Base-by-base conservation (phyloP, 2,113 vertebrate genomes). In the Platysternon megacephalum region DNA sequence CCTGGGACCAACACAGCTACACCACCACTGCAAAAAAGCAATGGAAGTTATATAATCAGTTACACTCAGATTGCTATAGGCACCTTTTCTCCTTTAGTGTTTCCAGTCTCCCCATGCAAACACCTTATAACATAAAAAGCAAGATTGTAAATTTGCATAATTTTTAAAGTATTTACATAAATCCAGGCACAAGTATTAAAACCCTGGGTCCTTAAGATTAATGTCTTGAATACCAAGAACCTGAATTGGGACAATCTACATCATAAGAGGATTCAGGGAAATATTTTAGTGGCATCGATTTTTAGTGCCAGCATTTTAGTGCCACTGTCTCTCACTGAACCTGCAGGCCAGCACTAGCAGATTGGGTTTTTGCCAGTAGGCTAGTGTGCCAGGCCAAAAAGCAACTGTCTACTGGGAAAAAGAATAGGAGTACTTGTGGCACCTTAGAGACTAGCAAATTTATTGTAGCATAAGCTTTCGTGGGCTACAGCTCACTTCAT, bases 151-250 rank as follows among this genome's bases (percentile, higher is more conserved):
- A 29, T 3, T 49, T 51, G 4, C 39, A 65, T 0, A 3, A 4
- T 3, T 0, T 46, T 78, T 14, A 78, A 78, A 29, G 12, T 0
- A 2, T 28, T 42, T 53, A 2, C 10, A 0, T 2, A 32, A 1
- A 24, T 0, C 49, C 72, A 44, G 4, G 1, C 3, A 5, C 24
- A 14, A 0, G 1, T 11, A 0, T 0, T 1, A 12, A 56, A 1
- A 4, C 11, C 12, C 0, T 52, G 11, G 5, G 28, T 6, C 22
- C 28, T 3, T 0, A 5, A 68, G 35, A 11, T 3, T 32, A n/a
- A n/a, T n/a, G 1, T 1, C 3, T 11, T 3, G 3, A 13, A 3
- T 1, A 0, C 19, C 26, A 1, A 4, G 21, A 3, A 26, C 17
- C 65, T 19, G 2, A 35, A 24, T 5, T 24, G 0, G 7, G 52